phyloP scores from a whole-genome alignment of 1,140 invertebrate species.

The Adelges cooleyi region DNA sequence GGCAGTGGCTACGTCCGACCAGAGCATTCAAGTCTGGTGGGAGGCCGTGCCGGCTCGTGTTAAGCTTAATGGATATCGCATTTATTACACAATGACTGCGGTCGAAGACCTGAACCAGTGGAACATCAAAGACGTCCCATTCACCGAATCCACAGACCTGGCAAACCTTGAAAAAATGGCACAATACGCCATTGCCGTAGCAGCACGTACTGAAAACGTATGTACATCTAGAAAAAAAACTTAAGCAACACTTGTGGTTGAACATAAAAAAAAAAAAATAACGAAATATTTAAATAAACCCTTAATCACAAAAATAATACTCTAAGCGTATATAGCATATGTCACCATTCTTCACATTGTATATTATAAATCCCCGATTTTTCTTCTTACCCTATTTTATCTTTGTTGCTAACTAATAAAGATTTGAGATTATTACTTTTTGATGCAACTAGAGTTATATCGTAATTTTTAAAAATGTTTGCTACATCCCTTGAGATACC shows the following conservation, averaged over 20 bases:
- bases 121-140: conserved; percentile 68
- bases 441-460: too few relatives aligned
- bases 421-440: too few relatives aligned
- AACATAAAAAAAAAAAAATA: background rate
- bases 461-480: too few relatives aligned
- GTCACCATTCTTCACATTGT: background rate
- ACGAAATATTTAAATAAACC: too few relatives aligned
- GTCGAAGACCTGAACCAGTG: conserved; percentile 86
- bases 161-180: conserved; percentile 81
- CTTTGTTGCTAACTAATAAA: too few relatives aligned
- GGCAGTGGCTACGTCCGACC: conserved; percentile 82
- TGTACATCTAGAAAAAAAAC: background rate
- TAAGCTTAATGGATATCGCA: conserved; percentile 72
- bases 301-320: too few relatives aligned
- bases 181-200: conserved; percentile 85
- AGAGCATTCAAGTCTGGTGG: conserved; percentile 91
- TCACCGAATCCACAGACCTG: conserved; percentile 82
- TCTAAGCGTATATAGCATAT: background rate
- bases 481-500: too few relatives aligned
- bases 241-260: too few relatives aligned
- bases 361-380: too few relatives aligned
- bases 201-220: conserved; percentile 52
- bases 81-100: conserved; percentile 85
- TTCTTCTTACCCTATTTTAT: too few relatives aligned
- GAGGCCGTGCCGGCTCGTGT: conserved; percentile 76